These are phyloP conservation scores for Trichonephila clavipes DNA, from an alignment of 1,140 invertebrate species.

Conservation along the genomic window DNA sequence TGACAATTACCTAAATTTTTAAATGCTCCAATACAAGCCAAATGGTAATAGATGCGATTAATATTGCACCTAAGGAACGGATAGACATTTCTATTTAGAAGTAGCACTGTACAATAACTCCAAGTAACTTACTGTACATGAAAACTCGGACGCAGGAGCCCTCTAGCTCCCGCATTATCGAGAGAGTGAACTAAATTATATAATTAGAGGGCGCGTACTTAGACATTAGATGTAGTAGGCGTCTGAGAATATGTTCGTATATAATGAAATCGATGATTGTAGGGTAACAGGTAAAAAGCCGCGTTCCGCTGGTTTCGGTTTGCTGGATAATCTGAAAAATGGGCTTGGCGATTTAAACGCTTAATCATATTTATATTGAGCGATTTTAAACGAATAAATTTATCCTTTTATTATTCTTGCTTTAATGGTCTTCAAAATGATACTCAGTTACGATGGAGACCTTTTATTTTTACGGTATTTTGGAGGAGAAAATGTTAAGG, in stretches of 20 bases:
- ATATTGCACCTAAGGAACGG: neutral
- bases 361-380: constrained; percentile 75
- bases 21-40: neutral
- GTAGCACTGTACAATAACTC: constrained; percentile 1
- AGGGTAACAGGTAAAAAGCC: constrained; percentile 26
- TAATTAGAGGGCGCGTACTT: constrained; percentile 67
- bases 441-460: constrained; percentile 9
- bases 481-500: neutral
- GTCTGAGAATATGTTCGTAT: constrained; percentile 43
- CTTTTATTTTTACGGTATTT: constrained; percentile 2
- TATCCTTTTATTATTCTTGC: constrained; percentile 40
- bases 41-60: neutral
- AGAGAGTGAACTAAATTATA: constrained; percentile 62
- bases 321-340: neutral
- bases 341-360: constrained; percentile 66
- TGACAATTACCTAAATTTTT: neutral
- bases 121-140: constrained; percentile 14
- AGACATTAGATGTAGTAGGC: constrained; percentile 70
- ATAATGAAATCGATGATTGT: constrained; percentile 73
- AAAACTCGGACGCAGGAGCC: neutral
- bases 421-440: constrained; percentile 59
- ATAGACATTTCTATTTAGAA: neutral
- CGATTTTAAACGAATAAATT: constrained; percentile 68
- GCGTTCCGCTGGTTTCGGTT: constrained; percentile 18
- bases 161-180: constrained; percentile 1